phyloP scores from a whole-genome alignment of 2,113 vertebrate genomes.

The Oostethus manadensis region DNA sequence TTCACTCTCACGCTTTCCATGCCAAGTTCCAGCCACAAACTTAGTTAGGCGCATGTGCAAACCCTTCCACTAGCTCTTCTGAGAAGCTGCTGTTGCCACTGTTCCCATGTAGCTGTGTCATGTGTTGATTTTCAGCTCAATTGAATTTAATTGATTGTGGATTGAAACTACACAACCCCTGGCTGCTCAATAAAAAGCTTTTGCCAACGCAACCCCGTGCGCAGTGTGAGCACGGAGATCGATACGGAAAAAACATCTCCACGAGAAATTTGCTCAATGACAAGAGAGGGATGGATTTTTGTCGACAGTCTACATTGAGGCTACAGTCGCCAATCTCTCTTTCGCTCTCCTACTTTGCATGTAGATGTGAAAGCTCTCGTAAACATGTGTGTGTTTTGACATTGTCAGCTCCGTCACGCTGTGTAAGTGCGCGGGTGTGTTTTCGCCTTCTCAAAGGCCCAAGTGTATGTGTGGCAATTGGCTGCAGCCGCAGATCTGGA shows the following conservation, averaged over 20 bases:
- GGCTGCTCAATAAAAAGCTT: slow-evolving; percentile 41
- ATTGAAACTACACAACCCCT: slow-evolving; percentile 34
- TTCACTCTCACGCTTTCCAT: too few relatives aligned
- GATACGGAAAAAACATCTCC: slow-evolving; percentile 29
- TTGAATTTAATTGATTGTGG: slow-evolving; percentile 45
- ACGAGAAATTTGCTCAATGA: slow-evolving; percentile 18
- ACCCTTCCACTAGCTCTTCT: neutral
- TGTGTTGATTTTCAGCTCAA: slow-evolving; percentile 56
- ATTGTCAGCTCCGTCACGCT: slow-evolving; percentile 5
- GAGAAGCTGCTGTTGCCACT: slow-evolving; percentile 19
- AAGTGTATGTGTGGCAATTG: slow-evolving; percentile 49
- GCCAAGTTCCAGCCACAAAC: too few relatives aligned
- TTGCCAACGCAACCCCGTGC: slow-evolving; percentile 14
- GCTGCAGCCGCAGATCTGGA: slow-evolving; percentile 69
- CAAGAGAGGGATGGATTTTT: slow-evolving; percentile 5
- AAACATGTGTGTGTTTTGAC: slow-evolving; percentile 20
- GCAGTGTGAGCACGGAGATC: slow-evolving; percentile 24
- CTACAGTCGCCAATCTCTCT: neutral
- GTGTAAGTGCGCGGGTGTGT: slow-evolving; percentile 21
- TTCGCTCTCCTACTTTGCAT: neutral
- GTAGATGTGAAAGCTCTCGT: neutral
- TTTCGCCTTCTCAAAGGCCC: slow-evolving; percentile 17
- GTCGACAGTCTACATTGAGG: neutral
- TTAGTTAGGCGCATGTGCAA: too few relatives aligned
- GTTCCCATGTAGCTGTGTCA: slow-evolving; percentile 28